These are phyloP conservation scores for Montipora foliosa DNA, from an alignment of 64 coral and sea anemone species.

Conservation along the genomic window DNA sequence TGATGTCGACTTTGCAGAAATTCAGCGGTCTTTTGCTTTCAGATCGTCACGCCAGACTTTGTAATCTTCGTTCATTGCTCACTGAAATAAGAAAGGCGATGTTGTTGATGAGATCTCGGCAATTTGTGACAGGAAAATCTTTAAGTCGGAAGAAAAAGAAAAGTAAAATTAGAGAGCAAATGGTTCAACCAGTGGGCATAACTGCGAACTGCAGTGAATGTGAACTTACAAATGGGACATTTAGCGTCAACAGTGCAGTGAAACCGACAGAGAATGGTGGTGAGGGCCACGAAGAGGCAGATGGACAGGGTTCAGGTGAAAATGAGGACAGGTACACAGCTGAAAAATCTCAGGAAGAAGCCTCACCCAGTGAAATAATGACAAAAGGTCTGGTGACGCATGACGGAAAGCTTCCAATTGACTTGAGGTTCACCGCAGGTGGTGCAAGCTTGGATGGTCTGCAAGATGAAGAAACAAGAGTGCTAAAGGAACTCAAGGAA, in stretches of 20 bases:
- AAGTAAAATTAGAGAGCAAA: background rate
- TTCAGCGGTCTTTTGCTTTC: background rate
- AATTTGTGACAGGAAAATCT: background rate
- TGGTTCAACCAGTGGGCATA: background rate
- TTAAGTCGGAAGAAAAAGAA: conserved; percentile 34
- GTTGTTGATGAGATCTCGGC: conserved; percentile 24
- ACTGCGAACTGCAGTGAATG: background rate
- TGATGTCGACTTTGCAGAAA: conserved; percentile 1
- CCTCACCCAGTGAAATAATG: background rate
- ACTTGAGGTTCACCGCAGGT: conserved; percentile 11
- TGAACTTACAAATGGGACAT: background rate
- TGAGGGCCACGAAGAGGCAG: background rate
- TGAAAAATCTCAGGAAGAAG: background rate
- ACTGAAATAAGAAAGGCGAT: conserved; percentile 33
- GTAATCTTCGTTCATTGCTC: background rate
- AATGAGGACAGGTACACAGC: background rate
- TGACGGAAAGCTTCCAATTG: conserved; percentile 39
- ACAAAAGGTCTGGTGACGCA: background rate
- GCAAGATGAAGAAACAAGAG: conserved; percentile 15
- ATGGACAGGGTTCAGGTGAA: background rate
- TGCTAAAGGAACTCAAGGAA: conserved; percentile 20
- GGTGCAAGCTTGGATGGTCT: conserved; percentile 12
- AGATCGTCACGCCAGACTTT: background rate
- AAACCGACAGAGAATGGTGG: background rate
- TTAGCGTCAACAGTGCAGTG: background rate